A percentile compares a stretch with the other conserved stretches of the same genome.
Evolutionary conservation across 2,888 invertebrate species (phyloP).

Genomic region (Drosophila recens): DNA sequence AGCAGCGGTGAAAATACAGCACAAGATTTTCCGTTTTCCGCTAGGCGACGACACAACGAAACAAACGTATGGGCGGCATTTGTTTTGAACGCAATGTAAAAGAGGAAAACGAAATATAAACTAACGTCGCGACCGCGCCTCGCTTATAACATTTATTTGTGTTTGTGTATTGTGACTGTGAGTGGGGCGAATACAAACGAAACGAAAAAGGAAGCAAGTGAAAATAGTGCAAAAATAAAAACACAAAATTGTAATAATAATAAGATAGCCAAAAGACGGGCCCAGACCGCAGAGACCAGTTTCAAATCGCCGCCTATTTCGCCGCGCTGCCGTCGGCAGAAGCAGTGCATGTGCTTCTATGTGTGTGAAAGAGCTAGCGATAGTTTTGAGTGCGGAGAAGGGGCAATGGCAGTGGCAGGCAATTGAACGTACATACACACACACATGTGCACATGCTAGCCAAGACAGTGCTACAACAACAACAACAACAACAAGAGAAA

Average conservation of each 20-base stretch:
- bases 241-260: slow-evolving; percentile 55
- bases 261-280: slow-evolving; percentile 72
- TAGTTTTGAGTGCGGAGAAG: slow-evolving; percentile 61
- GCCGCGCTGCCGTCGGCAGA: slow-evolving; percentile 42
- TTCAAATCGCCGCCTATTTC: slow-evolving; percentile 77
- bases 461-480: slow-evolving; percentile 56
- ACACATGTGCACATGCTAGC: slow-evolving; percentile 61
- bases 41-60: slow-evolving; percentile 43
- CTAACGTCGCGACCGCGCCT: slow-evolving; percentile 68
- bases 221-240: slow-evolving; percentile 69
- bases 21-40: slow-evolving; percentile 70
- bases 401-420: slow-evolving; percentile 59
- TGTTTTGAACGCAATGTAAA: slow-evolving; percentile 75
- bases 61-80: slow-evolving; percentile 72
- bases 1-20: slow-evolving; percentile 63
- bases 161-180: slow-evolving; percentile 39
- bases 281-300: slow-evolving; percentile 69
- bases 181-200: slow-evolving; percentile 37
- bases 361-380: slow-evolving; percentile 57
- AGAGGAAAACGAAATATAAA: slow-evolving; percentile 70
- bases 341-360: slow-evolving; percentile 53
- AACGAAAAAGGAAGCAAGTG: slow-evolving; percentile 60
- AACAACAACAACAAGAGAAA: slow-evolving; percentile 48
- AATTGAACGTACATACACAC: slow-evolving; percentile 57
- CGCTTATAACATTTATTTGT: slow-evolving; percentile 57